Base-by-base conservation (phyloP, 2,797 vertebrate genomes). In the Jordanella pulchra region DNA sequence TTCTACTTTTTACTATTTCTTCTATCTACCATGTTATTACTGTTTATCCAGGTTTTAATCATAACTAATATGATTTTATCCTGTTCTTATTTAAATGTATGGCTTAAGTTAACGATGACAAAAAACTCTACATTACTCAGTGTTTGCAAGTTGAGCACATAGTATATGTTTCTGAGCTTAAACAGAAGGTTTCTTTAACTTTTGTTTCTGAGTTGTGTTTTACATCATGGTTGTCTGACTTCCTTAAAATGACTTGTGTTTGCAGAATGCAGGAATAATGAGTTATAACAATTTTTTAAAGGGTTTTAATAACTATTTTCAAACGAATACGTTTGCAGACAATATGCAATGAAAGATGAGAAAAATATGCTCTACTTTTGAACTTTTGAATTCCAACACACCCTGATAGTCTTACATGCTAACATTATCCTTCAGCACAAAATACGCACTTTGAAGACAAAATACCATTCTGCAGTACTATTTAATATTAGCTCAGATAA, bases 1-100 rank as follows among this genome's bases (percentile, higher is more conserved):
- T 58, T 64, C 27, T 56, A 28, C 7, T 44, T 35, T 76, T 61
- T 14, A 66, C 56, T 39, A 21, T 63, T 54, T n/a, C 51, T 48
- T 73, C 54, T 53, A 23, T 61, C 25, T 56, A 21, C 7, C 1
- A 15, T 65, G 47, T 42, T 42, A 18, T 1, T 7, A 67, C 35
- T 54, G 25, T 77, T 55, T 51, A 42, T n/a, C 11, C 4, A 42
- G 5, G 5, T n/a, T 61, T 60, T 12, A 23, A 5, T 35, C 4
- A 14, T 14, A 11, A n/a, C n/a, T 60, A 60, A 61, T 4, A 21
- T 42, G 21, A 39, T 61, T 39, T 61, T n/a, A 42, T 14, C 21
- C 5, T 39, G 12, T 53, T 11, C 7, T n/a, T n/a, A 61, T n/a
- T 42, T 39, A 32, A 61, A n/a, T 61, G 4, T 39, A 17, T 25